Percentiles rank a stretch among this genome's conserved stretches.
Conservation (phyloP, 2,113 vertebrate species). For the Pseudolaguvia tuberculata region DNA sequence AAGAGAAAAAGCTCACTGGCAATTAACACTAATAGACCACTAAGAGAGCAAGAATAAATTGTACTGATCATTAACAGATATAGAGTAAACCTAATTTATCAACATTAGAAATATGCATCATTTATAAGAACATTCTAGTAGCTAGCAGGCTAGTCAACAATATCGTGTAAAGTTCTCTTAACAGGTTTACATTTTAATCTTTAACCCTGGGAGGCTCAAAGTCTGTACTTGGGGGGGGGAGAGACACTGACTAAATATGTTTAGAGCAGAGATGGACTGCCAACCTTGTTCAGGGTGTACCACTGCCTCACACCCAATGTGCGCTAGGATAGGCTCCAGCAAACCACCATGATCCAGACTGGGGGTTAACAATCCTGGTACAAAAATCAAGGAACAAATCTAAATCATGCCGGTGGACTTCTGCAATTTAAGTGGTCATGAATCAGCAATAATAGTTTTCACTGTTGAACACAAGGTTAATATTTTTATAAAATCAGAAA, state of each 20-base stretch:
- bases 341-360: too few species aligned
- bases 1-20: slow-evolving; percentile 12
- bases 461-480: too few species aligned
- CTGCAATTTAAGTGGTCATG: background rate
- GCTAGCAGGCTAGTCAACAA: too few species aligned
- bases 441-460: background rate
- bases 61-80: background rate
- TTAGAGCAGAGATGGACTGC: too few species aligned
- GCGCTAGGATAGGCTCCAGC: too few species aligned
- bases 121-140: too few species aligned
- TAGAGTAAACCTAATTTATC: background rate
- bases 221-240: too few species aligned
- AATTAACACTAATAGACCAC: background rate
- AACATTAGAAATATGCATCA: too few species aligned
- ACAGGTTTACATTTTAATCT: too few species aligned
- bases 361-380: background rate
- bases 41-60: background rate
- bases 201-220: background rate
- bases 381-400: background rate
- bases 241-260: too few species aligned
- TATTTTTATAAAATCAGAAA: background rate
- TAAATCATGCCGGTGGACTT: background rate
- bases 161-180: background rate
- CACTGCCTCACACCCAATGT: too few species aligned
- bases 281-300: too few species aligned